These are phyloP conservation scores for Omphaloscelis lunosa DNA, from an alignment of 2,888 invertebrate species.

Conservation along the genomic window DNA sequence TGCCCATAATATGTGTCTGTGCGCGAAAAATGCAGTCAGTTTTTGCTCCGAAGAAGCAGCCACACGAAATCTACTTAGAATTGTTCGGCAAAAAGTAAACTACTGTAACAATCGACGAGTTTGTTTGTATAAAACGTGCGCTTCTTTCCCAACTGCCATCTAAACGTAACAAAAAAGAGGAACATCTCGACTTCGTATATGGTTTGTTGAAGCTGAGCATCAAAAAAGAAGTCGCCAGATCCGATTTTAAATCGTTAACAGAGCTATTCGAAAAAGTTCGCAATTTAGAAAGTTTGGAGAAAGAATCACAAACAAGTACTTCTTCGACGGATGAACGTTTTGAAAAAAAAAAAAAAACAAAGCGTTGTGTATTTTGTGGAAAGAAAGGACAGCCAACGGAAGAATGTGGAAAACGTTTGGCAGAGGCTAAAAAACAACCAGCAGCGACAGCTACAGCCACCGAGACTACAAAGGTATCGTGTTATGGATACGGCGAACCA, in stretches of 20 bases:
- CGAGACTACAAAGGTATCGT: neutral
- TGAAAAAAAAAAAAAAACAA: neutral
- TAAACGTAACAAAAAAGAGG: neutral
- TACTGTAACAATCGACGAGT: constrained; percentile 1
- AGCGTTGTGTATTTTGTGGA: neutral
- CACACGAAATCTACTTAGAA: no score
- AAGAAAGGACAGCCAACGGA: neutral
- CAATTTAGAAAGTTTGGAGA: neutral
- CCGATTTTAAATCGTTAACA: neutral
- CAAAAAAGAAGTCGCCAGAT: neutral
- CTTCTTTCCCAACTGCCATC: constrained; percentile 4
- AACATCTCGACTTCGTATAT: neutral
- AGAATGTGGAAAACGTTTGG: neutral
- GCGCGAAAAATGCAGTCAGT: no score
- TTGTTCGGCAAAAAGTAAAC: neutral
- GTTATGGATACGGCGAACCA: neutral
- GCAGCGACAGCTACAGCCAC: neutral
- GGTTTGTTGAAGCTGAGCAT: neutral
- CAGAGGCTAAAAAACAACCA: neutral
- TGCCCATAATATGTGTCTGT: no score
- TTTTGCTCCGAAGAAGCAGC: no score
- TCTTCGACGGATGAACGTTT: neutral
- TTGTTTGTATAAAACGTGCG: constrained; percentile 14
- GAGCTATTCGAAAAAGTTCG: neutral
- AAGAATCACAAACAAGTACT: neutral